phyloP scores from a whole-genome alignment of 2,113 vertebrate genomes.

The Callaeas wilsoni region DNA sequence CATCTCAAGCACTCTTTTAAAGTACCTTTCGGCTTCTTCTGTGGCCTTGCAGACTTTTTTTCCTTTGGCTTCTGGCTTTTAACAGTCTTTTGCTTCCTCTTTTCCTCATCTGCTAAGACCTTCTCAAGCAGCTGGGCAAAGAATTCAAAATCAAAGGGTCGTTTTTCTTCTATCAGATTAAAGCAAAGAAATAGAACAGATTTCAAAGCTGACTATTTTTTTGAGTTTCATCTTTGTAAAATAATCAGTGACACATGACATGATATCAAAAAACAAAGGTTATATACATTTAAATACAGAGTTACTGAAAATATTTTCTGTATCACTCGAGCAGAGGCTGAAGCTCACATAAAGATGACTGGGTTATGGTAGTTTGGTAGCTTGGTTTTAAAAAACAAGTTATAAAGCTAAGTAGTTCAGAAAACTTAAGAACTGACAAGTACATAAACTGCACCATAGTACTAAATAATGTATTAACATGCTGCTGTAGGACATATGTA shows the following conservation, averaged over 20 bases:
- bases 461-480: not conserved
- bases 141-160: slow-evolving; percentile 89
- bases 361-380: not conserved
- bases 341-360: not conserved
- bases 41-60: slow-evolving; percentile 56
- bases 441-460: not conserved
- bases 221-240: not conserved
- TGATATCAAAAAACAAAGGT: not conserved
- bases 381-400: not conserved
- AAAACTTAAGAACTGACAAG: not conserved
- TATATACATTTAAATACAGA: not conserved
- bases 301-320: not conserved
- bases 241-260: not conserved
- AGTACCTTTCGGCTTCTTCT: slow-evolving; percentile 72
- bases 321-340: not conserved
- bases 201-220: not conserved
- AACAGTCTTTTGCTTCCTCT: slow-evolving; percentile 75
- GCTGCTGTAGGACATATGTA: not conserved
- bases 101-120: slow-evolving; percentile 83
- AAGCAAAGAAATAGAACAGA: slow-evolving; percentile 19
- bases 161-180: slow-evolving; percentile 80
- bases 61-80: slow-evolving; percentile 64
- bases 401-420: not conserved
- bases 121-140: slow-evolving; percentile 88
- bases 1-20: not conserved